Conservation (phyloP, 2,888 invertebrate genomes). For the Lomographa bimaculata region DNA sequence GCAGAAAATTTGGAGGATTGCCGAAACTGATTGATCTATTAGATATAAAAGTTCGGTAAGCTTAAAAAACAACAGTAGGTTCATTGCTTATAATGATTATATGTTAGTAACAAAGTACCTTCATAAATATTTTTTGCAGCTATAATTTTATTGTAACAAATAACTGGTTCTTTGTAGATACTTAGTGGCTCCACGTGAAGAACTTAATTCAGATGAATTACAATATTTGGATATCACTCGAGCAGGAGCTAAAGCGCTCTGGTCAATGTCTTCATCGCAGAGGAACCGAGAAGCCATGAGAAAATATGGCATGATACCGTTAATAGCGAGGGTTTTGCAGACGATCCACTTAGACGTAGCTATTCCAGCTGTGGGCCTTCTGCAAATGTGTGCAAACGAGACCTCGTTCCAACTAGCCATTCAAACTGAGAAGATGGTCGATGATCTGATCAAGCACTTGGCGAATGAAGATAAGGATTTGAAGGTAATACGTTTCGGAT, state of each 20-base stretch:
- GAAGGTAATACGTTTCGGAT: too few species aligned
- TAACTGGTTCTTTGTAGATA: too few species aligned
- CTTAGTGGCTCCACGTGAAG: slow-evolving; percentile 83
- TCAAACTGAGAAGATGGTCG: slow-evolving; percentile 94
- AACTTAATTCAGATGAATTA: slow-evolving; percentile 84
- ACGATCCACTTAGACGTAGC: slow-evolving; percentile 93
- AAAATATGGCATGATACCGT: slow-evolving; percentile 89
- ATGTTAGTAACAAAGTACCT: too few species aligned
- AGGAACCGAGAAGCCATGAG: slow-evolving; percentile 92
- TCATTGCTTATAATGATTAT: too few species aligned
- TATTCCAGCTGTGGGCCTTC: slow-evolving; percentile 93
- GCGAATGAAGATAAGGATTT: slow-evolving; percentile 88
- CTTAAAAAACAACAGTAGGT: slow-evolving; percentile 6
- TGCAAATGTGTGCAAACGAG: slow-evolving; percentile 92
- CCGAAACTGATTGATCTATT: slow-evolving; percentile 91
- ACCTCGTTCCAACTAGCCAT: slow-evolving; percentile 90
- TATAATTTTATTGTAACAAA: too few species aligned
- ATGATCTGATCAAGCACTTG: slow-evolving; percentile 92
- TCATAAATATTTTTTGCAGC: too few species aligned
- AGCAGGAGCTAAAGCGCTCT: slow-evolving; percentile 93
- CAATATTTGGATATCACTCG: slow-evolving; percentile 88
- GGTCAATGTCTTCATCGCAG: slow-evolving; percentile 92
- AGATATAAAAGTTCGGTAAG: slow-evolving; percentile 85
- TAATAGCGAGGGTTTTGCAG: slow-evolving; percentile 90
- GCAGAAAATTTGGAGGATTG: slow-evolving; percentile 91